Evolutionary conservation across 2,888 invertebrate species (phyloP).

Genomic region (Phymatocera aterrima): DNA sequence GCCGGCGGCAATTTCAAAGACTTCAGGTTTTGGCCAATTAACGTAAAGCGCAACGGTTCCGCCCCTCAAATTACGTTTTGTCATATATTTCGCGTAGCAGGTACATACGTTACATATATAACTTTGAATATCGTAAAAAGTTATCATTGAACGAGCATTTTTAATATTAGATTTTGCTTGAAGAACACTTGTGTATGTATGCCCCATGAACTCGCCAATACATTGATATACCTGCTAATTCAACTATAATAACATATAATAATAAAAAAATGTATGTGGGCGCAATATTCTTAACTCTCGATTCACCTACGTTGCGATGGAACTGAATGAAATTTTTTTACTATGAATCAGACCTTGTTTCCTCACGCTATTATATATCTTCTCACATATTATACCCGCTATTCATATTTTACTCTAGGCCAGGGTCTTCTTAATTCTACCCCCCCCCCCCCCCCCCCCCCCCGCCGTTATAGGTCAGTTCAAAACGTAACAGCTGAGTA

Average conservation of each 20-base stretch:
- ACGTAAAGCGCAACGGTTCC: conserved; percentile 28
- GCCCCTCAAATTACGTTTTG: conserved; percentile 9
- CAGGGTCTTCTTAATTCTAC: conserved; percentile 9
- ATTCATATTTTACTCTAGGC: conserved; percentile 22
- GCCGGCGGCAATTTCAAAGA: conserved; percentile 40
- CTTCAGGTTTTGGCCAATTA: conserved; percentile 33
- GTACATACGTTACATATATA: not conserved
- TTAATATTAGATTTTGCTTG: not conserved
- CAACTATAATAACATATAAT: not conserved
- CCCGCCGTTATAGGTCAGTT: too few relatives aligned
- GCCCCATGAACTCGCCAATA: not conserved
- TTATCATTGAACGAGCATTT: not conserved
- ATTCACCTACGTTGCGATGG: conserved; percentile 3
- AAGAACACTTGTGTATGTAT: not conserved
- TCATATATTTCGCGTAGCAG: not conserved
- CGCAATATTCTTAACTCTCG: not conserved
- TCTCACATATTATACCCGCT: too few relatives aligned
- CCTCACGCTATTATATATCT: not conserved
- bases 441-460: too few relatives aligned
- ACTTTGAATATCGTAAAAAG: not conserved
- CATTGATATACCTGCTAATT: too few relatives aligned
- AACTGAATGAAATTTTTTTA: conserved; percentile 36
- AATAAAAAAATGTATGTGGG: not conserved
- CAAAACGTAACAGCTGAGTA: not conserved
- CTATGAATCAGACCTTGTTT: not conserved